These are phyloP conservation scores for Drosophila virilis DNA, from an alignment of 1,140 invertebrate genomes.

Conservation along the genomic window DNA sequence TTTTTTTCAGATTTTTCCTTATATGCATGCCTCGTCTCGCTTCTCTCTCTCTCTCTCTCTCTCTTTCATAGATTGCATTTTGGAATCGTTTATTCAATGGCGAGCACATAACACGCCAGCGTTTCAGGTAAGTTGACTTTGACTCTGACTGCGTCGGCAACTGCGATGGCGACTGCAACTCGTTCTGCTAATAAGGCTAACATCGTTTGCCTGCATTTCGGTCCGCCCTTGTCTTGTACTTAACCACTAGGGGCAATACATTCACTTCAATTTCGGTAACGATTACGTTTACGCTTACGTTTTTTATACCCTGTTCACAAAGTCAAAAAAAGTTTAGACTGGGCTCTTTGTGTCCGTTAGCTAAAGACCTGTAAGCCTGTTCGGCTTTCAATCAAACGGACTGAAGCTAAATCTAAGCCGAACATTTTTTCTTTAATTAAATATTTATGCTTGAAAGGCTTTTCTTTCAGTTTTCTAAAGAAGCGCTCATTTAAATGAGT, in stretches of 20 bases:
- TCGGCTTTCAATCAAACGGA: too few species aligned
- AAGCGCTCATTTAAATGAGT: too few species aligned
- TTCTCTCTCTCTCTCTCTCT: slow-evolving; percentile 18
- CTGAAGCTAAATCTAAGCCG: too few species aligned
- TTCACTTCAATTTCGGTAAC: slow-evolving; percentile 8
- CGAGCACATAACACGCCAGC: slow-evolving; percentile 72
- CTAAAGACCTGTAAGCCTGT: too few species aligned
- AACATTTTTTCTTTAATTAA: too few species aligned
- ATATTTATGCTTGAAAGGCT: too few species aligned
- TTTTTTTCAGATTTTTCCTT: slow-evolving; percentile 34
- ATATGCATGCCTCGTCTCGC: slow-evolving; percentile 48
- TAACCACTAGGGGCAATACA: slow-evolving; percentile 56
- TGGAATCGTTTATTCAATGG: slow-evolving; percentile 84
- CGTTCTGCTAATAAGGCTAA: slow-evolving; percentile 61
- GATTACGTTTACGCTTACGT: slow-evolving; percentile 10
- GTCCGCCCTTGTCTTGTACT: slow-evolving; percentile 72
- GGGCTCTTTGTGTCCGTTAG: too few species aligned
- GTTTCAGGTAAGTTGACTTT: slow-evolving; percentile 72
- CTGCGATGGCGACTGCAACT: slow-evolving; percentile 10
- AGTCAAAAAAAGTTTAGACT: too few species aligned
- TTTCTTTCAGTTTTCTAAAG: too few species aligned
- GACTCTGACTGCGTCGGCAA: background rate
- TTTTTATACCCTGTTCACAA: slow-evolving; percentile 4
- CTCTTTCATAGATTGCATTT: slow-evolving; percentile 77
- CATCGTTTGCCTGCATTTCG: slow-evolving; percentile 44